These are phyloP conservation scores for Watsonalla binaria DNA, from an alignment of 2,888 invertebrate species.

Conservation along the genomic window DNA sequence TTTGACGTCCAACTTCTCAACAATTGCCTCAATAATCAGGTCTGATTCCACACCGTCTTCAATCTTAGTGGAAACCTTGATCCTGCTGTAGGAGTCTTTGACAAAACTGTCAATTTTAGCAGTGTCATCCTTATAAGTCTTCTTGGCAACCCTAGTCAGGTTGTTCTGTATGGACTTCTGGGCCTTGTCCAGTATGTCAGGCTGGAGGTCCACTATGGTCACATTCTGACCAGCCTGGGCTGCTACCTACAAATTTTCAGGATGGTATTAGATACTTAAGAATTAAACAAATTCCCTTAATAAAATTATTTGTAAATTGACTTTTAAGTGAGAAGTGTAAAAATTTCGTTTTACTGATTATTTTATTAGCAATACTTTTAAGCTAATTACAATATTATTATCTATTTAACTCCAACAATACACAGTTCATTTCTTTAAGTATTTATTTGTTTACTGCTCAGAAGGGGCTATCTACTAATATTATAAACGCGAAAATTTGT, in stretches of 20 bases:
- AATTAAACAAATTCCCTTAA: no score
- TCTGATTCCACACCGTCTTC: conserved; percentile 83
- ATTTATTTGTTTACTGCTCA: no score
- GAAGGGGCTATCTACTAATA: no score
- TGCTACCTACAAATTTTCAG: conserved; percentile 84
- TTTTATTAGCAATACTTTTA: no score
- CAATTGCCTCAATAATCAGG: conserved; percentile 91
- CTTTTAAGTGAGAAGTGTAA: no score
- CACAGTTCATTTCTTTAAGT: no score
- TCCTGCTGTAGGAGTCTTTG: conserved; percentile 72
- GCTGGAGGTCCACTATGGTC: conserved; percentile 87
- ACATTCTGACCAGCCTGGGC: conserved; percentile 91
- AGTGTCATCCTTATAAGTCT: conserved; percentile 83
- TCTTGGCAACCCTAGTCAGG: conserved; percentile 88
- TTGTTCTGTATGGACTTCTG: conserved; percentile 83
- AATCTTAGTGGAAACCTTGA: conserved; percentile 78
- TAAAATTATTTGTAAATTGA: no score
- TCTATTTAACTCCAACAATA: no score
- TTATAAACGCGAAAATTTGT: no score
- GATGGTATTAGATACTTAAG: conserved; percentile 1
- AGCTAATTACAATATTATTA: no score
- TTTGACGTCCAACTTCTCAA: conserved; percentile 89
- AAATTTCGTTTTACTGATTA: no score
- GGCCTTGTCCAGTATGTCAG: conserved; percentile 85
- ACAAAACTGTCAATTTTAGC: conserved; percentile 83